phyloP scores from a whole-genome alignment of 2,888 invertebrate species.

The Polymixis flavicincta region DNA sequence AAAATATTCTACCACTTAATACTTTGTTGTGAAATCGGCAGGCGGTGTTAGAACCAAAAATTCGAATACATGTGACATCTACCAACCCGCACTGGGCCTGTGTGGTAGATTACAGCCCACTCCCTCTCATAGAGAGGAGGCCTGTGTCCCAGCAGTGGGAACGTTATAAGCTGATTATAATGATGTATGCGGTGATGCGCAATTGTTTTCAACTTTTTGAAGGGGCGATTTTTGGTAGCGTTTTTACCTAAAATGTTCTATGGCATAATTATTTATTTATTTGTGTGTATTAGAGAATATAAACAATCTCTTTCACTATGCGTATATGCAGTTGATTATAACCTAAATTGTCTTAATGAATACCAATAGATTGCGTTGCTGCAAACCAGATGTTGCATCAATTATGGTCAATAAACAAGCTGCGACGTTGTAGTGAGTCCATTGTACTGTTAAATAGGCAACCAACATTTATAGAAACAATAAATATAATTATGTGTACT shows the following conservation, averaged over 20 bases:
- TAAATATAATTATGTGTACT: neutral
- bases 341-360: slow-evolving; percentile 55
- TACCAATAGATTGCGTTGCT: slow-evolving; percentile 51
- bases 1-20: neutral
- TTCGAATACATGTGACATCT: too few relatives aligned
- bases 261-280: neutral
- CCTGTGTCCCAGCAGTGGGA: neutral
- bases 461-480: slow-evolving; percentile 10
- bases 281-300: neutral
- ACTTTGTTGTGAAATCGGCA: neutral
- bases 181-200: neutral
- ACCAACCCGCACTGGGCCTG: too few relatives aligned
- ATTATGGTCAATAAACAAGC: slow-evolving; percentile 55
- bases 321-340: slow-evolving; percentile 37
- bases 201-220: neutral
- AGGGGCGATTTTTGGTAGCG: neutral
- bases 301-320: neutral
- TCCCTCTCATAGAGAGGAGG: neutral
- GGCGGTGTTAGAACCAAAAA: too few relatives aligned
- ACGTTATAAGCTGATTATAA: neutral
- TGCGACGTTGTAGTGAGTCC: slow-evolving; percentile 26
- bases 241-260: neutral
- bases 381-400: slow-evolving; percentile 59
- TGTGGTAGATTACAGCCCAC: too few relatives aligned
- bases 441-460: slow-evolving; percentile 24